Evolutionary conservation across 1,140 invertebrate genomes (phyloP).

Genomic region (Trachymyrmex cornetzi): DNA sequence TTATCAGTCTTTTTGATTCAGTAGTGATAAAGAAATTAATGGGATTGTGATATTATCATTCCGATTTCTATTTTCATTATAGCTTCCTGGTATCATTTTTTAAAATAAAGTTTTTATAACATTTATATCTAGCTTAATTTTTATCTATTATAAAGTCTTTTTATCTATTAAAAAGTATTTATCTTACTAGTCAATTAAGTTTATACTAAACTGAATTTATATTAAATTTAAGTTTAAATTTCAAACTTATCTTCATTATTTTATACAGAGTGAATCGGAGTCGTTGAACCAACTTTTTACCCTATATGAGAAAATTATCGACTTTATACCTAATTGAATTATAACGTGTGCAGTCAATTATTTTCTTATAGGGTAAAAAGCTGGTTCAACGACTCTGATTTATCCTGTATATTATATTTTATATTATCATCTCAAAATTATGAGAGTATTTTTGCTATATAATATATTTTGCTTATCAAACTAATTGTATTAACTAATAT

Average conservation of each 20-base stretch:
- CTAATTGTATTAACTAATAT: background rate
- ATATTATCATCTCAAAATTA: background rate
- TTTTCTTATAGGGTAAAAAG: no score
- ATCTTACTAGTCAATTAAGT: background rate
- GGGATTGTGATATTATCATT: background rate
- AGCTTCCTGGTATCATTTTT: background rate
- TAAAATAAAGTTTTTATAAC: background rate
- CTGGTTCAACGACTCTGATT: no score
- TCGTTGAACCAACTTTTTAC: no score
- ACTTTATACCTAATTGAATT: no score
- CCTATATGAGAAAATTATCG: no score
- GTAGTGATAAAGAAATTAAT: background rate
- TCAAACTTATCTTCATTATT: background rate
- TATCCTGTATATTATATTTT: constrained; percentile 29
- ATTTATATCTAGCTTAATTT: background rate
- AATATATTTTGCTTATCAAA: background rate
- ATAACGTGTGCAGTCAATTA: no score
- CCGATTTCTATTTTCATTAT: background rate
- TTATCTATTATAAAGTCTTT: background rate
- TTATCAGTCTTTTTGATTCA: constrained; percentile 14
- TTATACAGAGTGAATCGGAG: no score
- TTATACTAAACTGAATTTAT: background rate
- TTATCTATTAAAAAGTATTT: background rate
- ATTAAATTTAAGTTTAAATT: constrained; percentile 29
- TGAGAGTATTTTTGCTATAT: background rate